These are phyloP conservation scores for Anser cygnoides DNA, from an alignment of 2,113 vertebrate species.

Conservation along the genomic window DNA sequence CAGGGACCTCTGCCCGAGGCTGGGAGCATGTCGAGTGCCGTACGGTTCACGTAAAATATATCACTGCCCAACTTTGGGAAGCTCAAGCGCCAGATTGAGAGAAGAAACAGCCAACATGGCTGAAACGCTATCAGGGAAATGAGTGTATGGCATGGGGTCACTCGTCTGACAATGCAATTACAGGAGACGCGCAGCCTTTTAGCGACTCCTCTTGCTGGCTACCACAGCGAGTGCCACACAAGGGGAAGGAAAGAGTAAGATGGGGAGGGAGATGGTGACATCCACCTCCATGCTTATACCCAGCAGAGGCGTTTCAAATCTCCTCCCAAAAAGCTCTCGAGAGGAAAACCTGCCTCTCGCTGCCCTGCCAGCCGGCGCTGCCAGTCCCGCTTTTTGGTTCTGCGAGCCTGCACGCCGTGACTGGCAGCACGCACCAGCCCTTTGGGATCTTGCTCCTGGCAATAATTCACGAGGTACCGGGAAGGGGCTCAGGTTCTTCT, in stretches of 20 bases:
- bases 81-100: background rate
- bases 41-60: background rate
- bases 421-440: background rate
- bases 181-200: background rate
- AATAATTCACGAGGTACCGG: background rate
- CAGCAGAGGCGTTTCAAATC: background rate
- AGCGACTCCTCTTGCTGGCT: background rate
- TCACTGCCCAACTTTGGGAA: background rate
- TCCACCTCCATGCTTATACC: too few species aligned
- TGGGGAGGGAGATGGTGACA: background rate
- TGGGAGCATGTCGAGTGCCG: background rate
- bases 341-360: background rate
- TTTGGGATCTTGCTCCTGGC: background rate
- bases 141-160: background rate
- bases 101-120: fast-evolving
- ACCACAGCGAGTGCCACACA: background rate
- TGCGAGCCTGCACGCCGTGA: background rate
- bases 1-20: background rate
- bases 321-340: background rate
- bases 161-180: background rate
- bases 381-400: background rate
- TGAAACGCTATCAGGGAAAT: background rate
- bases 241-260: background rate
- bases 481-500: background rate
- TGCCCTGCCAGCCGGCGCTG: background rate